Conservation (phyloP, 2,888 invertebrate genomes). For the Dastarcus helophoroides region DNA sequence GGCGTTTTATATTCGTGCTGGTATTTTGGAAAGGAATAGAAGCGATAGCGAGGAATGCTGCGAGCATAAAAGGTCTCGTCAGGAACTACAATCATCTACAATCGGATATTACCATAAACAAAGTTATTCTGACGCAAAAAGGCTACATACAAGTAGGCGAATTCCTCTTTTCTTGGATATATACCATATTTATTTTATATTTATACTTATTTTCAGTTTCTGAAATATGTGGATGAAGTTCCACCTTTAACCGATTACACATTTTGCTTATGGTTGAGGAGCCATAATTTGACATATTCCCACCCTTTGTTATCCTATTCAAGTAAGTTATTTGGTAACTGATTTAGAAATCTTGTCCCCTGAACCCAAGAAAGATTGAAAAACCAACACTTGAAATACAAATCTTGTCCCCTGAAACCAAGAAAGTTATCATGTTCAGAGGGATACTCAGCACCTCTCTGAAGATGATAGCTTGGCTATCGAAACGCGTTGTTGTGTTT, state of each 20-base stretch:
- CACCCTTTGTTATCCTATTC: conserved; percentile 46
- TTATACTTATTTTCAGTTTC: conserved; percentile 33
- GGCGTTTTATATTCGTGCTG: conserved; percentile 1
- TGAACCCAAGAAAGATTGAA: no score
- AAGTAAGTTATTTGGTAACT: no score
- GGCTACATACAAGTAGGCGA: conserved; percentile 53
- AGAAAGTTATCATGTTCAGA: no score
- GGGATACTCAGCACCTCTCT: no score
- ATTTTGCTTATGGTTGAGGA: conserved; percentile 44
- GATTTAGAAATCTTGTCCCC: no score
- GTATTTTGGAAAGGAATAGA: background rate
- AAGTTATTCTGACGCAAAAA: conserved; percentile 52
- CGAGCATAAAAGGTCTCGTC: background rate
- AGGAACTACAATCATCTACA: conserved; percentile 9
- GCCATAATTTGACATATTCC: conserved; percentile 38
- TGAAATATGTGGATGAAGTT: conserved; percentile 40
- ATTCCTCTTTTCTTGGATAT: background rate
- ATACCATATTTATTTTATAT: conserved; percentile 1
- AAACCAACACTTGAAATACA: no score
- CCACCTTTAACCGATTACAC: conserved; percentile 43
- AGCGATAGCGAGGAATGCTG: background rate
- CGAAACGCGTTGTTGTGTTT: no score
- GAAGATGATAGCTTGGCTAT: no score
- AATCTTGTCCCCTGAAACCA: no score
- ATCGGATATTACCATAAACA: conserved; percentile 38